A percentile compares a stretch with the other conserved stretches of the same genome.
Evolutionary conservation across 2,888 invertebrate genomes (phyloP).

Genomic region (Acanthosoma haemorrhoidale): DNA sequence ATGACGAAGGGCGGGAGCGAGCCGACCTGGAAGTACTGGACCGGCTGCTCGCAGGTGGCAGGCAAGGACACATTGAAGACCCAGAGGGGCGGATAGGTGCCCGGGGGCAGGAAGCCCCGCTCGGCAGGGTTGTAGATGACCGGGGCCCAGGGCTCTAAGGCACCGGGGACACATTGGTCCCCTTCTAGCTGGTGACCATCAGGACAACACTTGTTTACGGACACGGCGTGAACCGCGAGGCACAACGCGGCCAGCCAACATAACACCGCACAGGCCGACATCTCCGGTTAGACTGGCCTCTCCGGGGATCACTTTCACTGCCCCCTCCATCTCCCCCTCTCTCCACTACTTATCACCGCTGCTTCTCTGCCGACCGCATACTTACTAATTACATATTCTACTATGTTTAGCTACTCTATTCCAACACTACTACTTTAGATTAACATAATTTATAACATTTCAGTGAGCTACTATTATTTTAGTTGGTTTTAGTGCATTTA

Average conservation of each 20-base stretch:
- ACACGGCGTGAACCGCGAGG: constrained; percentile 31
- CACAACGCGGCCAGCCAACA: background rate
- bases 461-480: no score
- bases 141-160: constrained; percentile 52
- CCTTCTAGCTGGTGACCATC: constrained; percentile 50
- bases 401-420: no score
- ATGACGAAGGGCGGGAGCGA: constrained; percentile 48
- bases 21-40: constrained; percentile 44
- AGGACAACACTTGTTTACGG: constrained; percentile 54
- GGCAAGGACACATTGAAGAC: constrained; percentile 47
- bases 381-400: background rate
- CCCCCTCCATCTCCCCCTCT: constrained; percentile 5
- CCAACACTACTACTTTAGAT: background rate
- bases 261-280: constrained; percentile 8
- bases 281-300: background rate
- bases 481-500: no score
- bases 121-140: constrained; percentile 38
- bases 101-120: constrained; percentile 38
- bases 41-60: constrained; percentile 47
- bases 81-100: constrained; percentile 51
- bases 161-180: constrained; percentile 45
- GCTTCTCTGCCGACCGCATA: background rate
- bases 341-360: background rate
- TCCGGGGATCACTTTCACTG: background rate
- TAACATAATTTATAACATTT: no score